These are phyloP conservation scores for Pica pica DNA, from an alignment of 2,113 vertebrate species.

Conservation along the genomic window DNA sequence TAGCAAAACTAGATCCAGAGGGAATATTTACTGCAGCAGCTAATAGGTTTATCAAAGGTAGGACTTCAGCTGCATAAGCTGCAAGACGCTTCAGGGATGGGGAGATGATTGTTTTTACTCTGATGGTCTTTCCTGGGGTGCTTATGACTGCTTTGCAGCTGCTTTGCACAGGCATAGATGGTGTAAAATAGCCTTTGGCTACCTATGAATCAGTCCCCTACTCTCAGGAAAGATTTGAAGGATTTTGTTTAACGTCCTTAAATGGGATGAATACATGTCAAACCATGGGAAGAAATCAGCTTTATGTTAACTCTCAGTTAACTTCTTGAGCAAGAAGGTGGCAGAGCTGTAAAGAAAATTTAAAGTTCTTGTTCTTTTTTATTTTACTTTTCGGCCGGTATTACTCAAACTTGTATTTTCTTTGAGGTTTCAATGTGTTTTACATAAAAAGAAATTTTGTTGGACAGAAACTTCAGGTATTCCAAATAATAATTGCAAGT, in stretches of 20 bases:
- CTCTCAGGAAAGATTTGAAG: not conserved
- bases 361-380: not conserved
- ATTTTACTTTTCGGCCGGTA: not conserved
- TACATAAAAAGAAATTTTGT: not conserved
- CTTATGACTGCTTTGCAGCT: conserved; percentile 35
- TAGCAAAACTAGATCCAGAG: not conserved
- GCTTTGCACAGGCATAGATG: conserved; percentile 23
- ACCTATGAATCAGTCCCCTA: conserved; percentile 1
- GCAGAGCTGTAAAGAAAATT: not conserved
- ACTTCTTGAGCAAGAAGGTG: not conserved
- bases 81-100: conserved; percentile 15
- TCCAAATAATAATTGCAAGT: not conserved
- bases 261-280: not conserved
- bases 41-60: conserved; percentile 45
- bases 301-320: not conserved
- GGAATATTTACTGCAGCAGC: conserved; percentile 8
- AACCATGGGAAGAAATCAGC: not conserved
- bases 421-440: not conserved
- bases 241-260: not conserved
- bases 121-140: conserved; percentile 28
- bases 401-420: not conserved
- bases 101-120: conserved; percentile 19
- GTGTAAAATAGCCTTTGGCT: conserved; percentile 55
- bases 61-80: conserved; percentile 8
- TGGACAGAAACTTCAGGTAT: not conserved